phyloP scores from a whole-genome alignment of 1,140 invertebrate genomes.

The Cyclina sinensis region DNA sequence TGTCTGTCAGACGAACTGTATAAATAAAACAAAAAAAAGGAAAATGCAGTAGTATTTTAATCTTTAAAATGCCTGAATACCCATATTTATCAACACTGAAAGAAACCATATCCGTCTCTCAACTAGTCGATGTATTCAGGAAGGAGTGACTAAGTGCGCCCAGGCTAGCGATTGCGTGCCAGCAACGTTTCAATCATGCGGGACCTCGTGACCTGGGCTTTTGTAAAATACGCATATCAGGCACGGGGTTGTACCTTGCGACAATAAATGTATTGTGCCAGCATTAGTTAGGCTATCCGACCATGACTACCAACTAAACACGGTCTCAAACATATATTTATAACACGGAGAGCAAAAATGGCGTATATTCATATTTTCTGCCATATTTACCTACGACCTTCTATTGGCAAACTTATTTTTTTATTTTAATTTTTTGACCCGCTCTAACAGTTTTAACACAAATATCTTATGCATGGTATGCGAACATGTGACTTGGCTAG shows the following conservation, averaged over 20 bases:
- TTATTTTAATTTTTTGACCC: neutral
- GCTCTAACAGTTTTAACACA: neutral
- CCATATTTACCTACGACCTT: neutral
- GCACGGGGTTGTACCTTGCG: slow-evolving; percentile 63
- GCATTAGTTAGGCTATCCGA: slow-evolving; percentile 55
- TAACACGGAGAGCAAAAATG: neutral
- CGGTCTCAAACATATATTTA: neutral
- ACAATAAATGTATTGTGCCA: slow-evolving; percentile 68
- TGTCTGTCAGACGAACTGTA: too few relatives aligned
- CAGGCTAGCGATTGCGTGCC: slow-evolving; percentile 43
- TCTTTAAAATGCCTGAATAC: neutral
- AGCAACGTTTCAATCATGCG: slow-evolving; percentile 60
- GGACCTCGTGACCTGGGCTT: slow-evolving; percentile 47
- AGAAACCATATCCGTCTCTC: slow-evolving; percentile 4
- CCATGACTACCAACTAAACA: slow-evolving; percentile 65
- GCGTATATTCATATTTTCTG: neutral
- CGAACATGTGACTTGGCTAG: neutral
- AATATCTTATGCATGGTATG: neutral
- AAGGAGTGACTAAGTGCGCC: slow-evolving; percentile 54
- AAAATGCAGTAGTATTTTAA: neutral
- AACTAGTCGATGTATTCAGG: neutral
- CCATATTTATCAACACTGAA: slow-evolving; percentile 29
- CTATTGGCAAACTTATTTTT: neutral
- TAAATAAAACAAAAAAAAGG: too few relatives aligned
- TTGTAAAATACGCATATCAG: slow-evolving; percentile 62